phyloP scores from a whole-genome alignment of 2,113 vertebrate species.

The Myrmophylax atrothorax region DNA sequence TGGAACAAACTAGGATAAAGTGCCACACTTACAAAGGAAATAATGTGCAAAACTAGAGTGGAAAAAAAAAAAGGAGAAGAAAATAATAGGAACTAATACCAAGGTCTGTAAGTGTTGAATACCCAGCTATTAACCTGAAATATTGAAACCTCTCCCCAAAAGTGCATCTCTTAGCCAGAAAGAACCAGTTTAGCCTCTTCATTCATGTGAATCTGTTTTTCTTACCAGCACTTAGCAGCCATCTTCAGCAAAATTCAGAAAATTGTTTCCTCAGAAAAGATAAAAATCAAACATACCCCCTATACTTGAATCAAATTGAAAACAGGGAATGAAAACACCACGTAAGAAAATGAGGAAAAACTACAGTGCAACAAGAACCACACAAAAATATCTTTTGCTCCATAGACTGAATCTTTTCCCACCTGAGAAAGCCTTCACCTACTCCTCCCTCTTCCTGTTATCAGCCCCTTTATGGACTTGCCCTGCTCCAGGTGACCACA shows the following conservation, averaged over 20 bases:
- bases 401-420: neutral
- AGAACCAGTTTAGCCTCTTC: neutral
- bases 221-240: neutral
- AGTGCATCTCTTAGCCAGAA: neutral
- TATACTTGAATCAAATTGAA: neutral
- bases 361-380: accelerated
- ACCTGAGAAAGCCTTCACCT: neutral
- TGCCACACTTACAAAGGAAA: neutral
- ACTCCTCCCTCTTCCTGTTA: accelerated
- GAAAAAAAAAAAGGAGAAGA: neutral
- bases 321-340: neutral
- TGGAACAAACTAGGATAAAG: neutral
- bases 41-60: neutral
- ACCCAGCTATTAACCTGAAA: neutral
- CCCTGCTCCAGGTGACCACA: neutral
- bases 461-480: accelerated
- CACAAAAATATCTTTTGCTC: accelerated
- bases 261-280: neutral
- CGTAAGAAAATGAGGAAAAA: neutral
- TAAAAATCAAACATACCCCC: neutral
- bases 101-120: neutral
- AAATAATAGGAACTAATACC: neutral
- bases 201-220: neutral
- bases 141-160: neutral
- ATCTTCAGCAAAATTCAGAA: neutral